Percentiles rank a stretch among this genome's conserved stretches.
Conservation (phyloP, 2,888 invertebrate genomes). For the Drosophila kokeensis region DNA sequence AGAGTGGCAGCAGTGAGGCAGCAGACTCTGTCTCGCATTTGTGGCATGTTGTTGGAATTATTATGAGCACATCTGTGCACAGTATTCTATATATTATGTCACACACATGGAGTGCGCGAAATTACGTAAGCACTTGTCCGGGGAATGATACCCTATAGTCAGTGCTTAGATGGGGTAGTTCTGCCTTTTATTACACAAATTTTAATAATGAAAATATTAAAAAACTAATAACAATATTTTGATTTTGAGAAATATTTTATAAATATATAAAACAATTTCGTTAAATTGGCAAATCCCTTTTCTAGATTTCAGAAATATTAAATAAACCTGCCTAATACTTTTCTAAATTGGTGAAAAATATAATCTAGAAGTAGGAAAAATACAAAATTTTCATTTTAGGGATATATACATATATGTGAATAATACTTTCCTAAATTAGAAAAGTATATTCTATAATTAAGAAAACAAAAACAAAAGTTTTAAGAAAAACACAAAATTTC, state of each 20-base stretch:
- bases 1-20: not conserved
- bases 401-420: too few species aligned
- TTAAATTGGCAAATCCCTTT: not conserved
- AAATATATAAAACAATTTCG: not conserved
- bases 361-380: fast-evolving
- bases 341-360: not conserved
- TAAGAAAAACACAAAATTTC: not conserved
- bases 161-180: not conserved
- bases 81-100: slow-evolving; percentile 4
- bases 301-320: not conserved
- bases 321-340: fast-evolving
- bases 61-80: not conserved
- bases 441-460: too few species aligned
- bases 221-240: too few species aligned
- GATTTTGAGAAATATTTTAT: not conserved
- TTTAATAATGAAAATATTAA: too few species aligned
- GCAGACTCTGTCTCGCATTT: slow-evolving; percentile 4
- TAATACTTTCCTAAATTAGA: too few species aligned
- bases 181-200: not conserved
- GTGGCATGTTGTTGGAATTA: slow-evolving; percentile 1
- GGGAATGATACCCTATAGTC: slow-evolving; percentile 20
- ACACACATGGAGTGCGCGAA: slow-evolving; percentile 48
- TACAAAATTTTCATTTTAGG: not conserved
- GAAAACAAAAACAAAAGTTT: too few species aligned
- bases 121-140: slow-evolving; percentile 73